Evolutionary conservation across 2,113 vertebrate genomes (phyloP), one percentile per base, ranked within the genome.

Genomic region (Takifugu flavidus): DNA sequence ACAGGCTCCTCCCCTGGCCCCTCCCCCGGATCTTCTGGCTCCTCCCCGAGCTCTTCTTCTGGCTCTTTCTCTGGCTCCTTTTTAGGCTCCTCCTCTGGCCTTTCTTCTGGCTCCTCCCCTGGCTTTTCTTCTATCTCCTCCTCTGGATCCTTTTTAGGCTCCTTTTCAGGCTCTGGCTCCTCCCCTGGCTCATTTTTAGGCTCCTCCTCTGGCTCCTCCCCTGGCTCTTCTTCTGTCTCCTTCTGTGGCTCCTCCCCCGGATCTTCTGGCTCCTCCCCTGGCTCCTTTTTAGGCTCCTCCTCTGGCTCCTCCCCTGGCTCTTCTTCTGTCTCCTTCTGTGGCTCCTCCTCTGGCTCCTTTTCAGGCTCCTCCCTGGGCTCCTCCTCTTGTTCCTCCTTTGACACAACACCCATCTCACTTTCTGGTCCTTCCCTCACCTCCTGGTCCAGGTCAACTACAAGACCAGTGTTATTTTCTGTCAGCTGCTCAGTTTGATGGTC

Each of bases 381-480:
- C 45, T 13, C 45, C 45, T 14, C 45, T 1, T 6, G 27, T 20
- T 25, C 7, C 11, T 54, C 14, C 0, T 45, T 45, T 29, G 20
- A 20, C 20, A 20, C 20, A 27, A 56, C 28, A 0, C n/a, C 13
- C 31, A 34, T 34, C 31, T 34, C 31, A 34, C 1, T 49, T 25
- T 15, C 47, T 3, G 4, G 13, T 13, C 14, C 45, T 15, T 13
- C 6, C 7, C 26, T 26, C 1, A 4, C 8, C 13, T 49, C 31
- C 15, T 43, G 15, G 2, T 55, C 53, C 28, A 43, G 13, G 3
- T 31, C 46, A 7, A 13, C 6, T n/a, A 3, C 70, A 98, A 95
- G 94, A 98, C 75, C 96, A 96, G 71, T 5, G 15, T 8, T 31
- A 27, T 1, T 8, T 11, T 59, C 65, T 56, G 49, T 49, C 49